Base-by-base conservation (phyloP, 2,888 invertebrate species). In the Holacanthella duospinosa region DNA sequence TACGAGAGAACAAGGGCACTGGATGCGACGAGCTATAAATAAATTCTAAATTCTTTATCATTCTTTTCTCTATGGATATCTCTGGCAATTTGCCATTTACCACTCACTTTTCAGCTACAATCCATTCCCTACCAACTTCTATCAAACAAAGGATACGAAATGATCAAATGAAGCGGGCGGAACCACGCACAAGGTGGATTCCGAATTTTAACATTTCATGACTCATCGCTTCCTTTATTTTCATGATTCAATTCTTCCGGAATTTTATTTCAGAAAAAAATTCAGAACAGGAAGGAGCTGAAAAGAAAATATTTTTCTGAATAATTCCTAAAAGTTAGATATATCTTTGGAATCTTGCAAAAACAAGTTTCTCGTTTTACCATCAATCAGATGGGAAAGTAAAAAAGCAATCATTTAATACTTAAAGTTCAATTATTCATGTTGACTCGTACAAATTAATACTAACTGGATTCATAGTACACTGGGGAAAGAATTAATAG, bases 11-110 rank as follows among this genome's bases (percentile, higher is more conserved):
- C n/a, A n/a, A n/a, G n/a, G n/a, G 36, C 36, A 21, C n/a, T 48
- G 48, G 16, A 48, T 48, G n/a, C n/a, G 6, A 48, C n/a, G 48
- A 48, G 48, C 48, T 48, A 48, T 48, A 48, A 48, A 48, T 48
- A 48, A 48, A 48, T 9, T 48, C n/a, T 48, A 21, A 9, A n/a
- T 48, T 48, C 12, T 48, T 48, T 21, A 9, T 48, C 4, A 16
- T 21, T 21, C 48, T 4, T 48, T 36, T 36, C 36, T 21, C 48
- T n/a, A 21, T 48, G 19, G 48, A 48, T 21, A 48, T 48, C n/a
- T 48, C n/a, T 48, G 48, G 48, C 48, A 48, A n/a, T 9, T 9
- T 4, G 48, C 48, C 48, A 48, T 21, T 21, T 4, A 16, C 6
- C 36, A 6, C 36, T 36, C 36, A 36, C 36, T 36, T 36, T 36